These are phyloP conservation scores for Ganaspis sp. DNA, from an alignment of 1,140 invertebrate genomes.

Conservation along the genomic window DNA sequence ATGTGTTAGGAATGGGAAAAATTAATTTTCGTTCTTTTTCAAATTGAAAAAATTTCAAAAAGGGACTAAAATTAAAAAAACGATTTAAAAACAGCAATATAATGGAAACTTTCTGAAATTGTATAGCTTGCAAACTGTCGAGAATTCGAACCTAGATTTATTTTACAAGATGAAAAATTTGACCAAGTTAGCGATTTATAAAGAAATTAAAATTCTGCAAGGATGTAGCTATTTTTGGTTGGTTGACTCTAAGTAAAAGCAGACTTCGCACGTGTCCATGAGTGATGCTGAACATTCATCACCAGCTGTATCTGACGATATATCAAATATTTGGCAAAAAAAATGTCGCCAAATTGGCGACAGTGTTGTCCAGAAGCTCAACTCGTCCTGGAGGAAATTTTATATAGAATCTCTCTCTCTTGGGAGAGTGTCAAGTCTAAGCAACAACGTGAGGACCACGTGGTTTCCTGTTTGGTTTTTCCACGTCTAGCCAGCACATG, in stretches of 20 bases:
- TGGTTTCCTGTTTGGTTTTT: slow-evolving; percentile 72
- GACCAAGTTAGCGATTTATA: too few species aligned
- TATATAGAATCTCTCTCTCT: slow-evolving; percentile 7
- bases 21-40: too few species aligned
- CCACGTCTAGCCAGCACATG: slow-evolving; percentile 72
- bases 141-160: too few species aligned
- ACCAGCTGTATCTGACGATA: slow-evolving; percentile 18
- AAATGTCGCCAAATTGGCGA: slow-evolving; percentile 30
- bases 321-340: slow-evolving; percentile 19
- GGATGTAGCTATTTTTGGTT: not conserved
- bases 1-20: too few species aligned
- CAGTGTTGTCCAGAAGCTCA: slow-evolving; percentile 5
- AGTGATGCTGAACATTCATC: slow-evolving; percentile 26
- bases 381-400: slow-evolving; percentile 7
- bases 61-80: too few species aligned
- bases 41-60: too few species aligned
- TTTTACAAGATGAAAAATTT: too few species aligned
- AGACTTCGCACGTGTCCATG: slow-evolving; percentile 30
- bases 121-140: too few species aligned
- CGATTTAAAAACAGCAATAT: too few species aligned
- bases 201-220: not conserved
- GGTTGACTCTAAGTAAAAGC: not conserved
- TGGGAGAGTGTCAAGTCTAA: slow-evolving; percentile 28
- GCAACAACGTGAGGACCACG: slow-evolving; percentile 71
- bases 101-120: too few species aligned